Evolutionary conservation across 2,113 vertebrate species (phyloP), one percentile per base, ranked within the genome.

Genomic region (Clarias batrachus): DNA sequence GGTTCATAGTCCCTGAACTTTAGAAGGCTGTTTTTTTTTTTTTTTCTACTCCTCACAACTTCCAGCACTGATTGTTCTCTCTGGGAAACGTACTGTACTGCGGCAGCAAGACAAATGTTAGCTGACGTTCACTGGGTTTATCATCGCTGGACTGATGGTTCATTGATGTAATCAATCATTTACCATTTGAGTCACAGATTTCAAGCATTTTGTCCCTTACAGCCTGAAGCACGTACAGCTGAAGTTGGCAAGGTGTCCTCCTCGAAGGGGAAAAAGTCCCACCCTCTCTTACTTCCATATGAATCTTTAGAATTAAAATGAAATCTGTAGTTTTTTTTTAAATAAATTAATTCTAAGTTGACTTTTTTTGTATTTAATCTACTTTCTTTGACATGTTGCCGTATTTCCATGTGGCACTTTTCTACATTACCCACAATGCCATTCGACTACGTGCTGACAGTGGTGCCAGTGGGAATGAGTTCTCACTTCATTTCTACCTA

Each of bases 1-100:
- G 81, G 27, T 8, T 73, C 30, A 66, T 54, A 83, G 80, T 66
- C 86, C 21, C 60, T 91, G 90, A 89, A 92, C 92, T 91, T 92
- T 90, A 86, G 77, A 89, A 81, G 62, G 41, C 27, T 88, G 17
- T 25, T 12, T 65, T 65, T 65, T 65, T 65, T 65, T 60, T 83
- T 73, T 59, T 37, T 73, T 63, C 21, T 77, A 3, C 33, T 2
- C 33, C 33, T 82, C 84, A 82, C 84, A 82, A 88, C 86, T 3
- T 23, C 86, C 19, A 63, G 82, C 60, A 82, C 65, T 82, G 52
- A 59, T 86, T 74, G 76, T 71, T 84, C 57, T 79, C 68, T n/a
- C n/a, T 5, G 12, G 52, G 23, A 80, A 48, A 70, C 70, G 8
- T 83, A 56, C 60, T 78, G 12, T 57, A 33, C 23, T 56, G 21